Conservation (phyloP, 2,797 vertebrate species). For the Steatocranus sp. region DNA sequence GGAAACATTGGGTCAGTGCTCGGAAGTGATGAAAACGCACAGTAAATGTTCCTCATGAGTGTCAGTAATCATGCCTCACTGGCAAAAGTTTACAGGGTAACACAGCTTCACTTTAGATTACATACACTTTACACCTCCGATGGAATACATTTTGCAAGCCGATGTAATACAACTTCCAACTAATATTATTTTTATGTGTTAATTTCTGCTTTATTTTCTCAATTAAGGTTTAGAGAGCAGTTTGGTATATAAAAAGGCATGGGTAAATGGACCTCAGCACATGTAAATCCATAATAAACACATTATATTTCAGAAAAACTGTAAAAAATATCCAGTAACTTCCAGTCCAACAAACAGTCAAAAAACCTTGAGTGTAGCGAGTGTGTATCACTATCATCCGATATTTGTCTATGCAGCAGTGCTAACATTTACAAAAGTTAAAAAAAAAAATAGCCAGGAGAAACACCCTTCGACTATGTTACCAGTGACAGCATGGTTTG, state of each 20-base stretch:
- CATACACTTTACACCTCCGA: not conserved
- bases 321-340: not conserved
- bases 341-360: not conserved
- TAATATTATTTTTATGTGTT: not conserved
- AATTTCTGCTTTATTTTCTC: not conserved
- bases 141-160: not conserved
- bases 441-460: rapidly evolving
- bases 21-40: slow-evolving; percentile 1
- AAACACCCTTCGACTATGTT: not conserved
- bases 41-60: not conserved
- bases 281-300: not conserved
- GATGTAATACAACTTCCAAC: not conserved
- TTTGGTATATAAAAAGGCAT: not conserved
- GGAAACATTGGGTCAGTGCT: not conserved
- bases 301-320: not conserved
- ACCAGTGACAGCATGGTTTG: not conserved
- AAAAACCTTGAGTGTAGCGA: not conserved
- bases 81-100: not conserved
- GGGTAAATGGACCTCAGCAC: not conserved
- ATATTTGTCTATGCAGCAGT: not conserved
- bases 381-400: not conserved
- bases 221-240: not conserved
- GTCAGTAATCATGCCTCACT: not conserved
- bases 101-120: not conserved
- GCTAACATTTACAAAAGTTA: not conserved